phyloP scores from a whole-genome alignment of 2,113 vertebrate species.

The Dascyllus trimaculatus region DNA sequence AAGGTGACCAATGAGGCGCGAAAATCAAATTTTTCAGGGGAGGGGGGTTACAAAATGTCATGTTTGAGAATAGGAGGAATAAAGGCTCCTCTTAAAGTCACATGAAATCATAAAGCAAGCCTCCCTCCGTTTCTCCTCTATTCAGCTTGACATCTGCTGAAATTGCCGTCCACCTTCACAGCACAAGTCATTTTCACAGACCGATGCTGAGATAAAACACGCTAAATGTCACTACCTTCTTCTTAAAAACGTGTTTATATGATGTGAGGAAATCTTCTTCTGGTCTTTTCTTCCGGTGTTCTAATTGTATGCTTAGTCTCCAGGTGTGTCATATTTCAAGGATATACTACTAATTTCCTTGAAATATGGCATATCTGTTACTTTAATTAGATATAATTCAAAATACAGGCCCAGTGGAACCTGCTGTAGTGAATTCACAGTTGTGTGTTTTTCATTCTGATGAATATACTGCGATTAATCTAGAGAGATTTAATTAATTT shows the following conservation, averaged over 20 bases:
- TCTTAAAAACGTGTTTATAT: conserved; percentile 37
- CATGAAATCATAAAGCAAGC: conserved; percentile 42
- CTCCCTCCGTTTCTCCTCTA: conserved; percentile 46
- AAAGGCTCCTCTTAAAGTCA: conserved; percentile 42
- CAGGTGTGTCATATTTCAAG: background rate
- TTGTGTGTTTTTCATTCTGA: conserved; percentile 14
- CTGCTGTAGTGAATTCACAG: background rate
- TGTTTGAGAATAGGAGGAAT: conserved; percentile 49
- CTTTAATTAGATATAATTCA: background rate
- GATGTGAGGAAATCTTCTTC: conserved; percentile 1
- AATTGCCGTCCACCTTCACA: conserved; percentile 23
- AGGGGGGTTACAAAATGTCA: conserved; percentile 71
- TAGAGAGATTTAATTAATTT: conserved; percentile 25
- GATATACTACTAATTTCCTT: background rate
- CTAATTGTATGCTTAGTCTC: conserved; percentile 17
- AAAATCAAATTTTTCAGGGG: conserved; percentile 43
- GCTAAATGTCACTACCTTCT: conserved; percentile 63
- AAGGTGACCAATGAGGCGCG: conserved; percentile 43
- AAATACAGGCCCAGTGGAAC: too few relatives aligned
- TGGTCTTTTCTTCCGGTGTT: conserved; percentile 37
- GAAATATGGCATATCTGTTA: conserved; percentile 24
- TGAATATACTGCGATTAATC: background rate
- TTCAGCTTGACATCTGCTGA: conserved; percentile 48
- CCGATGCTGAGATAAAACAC: conserved; percentile 57
- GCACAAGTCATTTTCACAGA: conserved; percentile 38